Evolutionary conservation across 2,888 invertebrate species (phyloP), one percentile per base, ranked within the genome.

Genomic region (Sphinx pinastri): DNA sequence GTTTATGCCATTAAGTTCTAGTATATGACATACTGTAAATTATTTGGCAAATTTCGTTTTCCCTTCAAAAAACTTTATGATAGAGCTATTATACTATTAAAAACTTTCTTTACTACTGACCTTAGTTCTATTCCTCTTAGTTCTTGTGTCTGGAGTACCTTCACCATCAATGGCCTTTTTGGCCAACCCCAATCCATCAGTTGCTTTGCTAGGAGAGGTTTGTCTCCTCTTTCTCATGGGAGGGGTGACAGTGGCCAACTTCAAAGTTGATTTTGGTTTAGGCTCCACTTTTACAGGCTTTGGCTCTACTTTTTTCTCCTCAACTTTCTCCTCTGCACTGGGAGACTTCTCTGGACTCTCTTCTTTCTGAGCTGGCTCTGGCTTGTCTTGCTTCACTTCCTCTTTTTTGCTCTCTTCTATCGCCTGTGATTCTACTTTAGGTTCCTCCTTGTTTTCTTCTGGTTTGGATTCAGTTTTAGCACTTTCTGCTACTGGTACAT

Each of bases 171-270:
- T 75, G 71, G 80, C 55, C 77, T 92, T 90, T 83, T 95, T 94
- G 0, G 89, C 83, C 11, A 89, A 79, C 70, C 82, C 88, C 12
- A 87, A 79, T 0, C 90, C 90, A 67, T 93, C 93, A 70, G 74
- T 77, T 54, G 87, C 85, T 74, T 88, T 86, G 69, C 85, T 90
- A 0, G 93, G 93, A 11, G 93, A 92, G 68, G 93, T 89, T 69
- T 95, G 92, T 82, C 95, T 94, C 77, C 95, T 88, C 80, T 95
- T 95, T 70, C 93, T 91, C 76, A 95, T 92, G 25, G 94, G 94
- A 0, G 95, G 94, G 19, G 95, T 95, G 51, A 94, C 94, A 10
- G 95, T 95, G 0, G 95, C 94, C 80, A 95, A 78, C 79, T 95
- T 95, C 78, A 94, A 78, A 6, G 94, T 94, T 0, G 95, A 92